Base-by-base conservation (phyloP, 2,888 invertebrate genomes). In the Trachelus iudaicus region DNA sequence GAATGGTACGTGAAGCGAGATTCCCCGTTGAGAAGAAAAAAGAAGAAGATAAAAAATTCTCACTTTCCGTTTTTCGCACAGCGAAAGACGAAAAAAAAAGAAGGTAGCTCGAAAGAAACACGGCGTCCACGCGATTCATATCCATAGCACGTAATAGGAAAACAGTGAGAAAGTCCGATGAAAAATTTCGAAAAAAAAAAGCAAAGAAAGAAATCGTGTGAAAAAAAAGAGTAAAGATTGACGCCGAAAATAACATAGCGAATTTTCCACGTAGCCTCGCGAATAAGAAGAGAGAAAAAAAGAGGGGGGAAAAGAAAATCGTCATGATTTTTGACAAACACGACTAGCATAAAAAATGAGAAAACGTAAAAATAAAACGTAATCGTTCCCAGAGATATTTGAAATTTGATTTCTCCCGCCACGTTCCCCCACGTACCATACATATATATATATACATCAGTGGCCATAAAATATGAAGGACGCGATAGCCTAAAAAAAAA, bases 231-330 rank as follows among this genome's bases (percentile, higher is more conserved):
- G 2, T 0, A 9, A 56, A 40, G 6, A 3, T 56, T 1, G 15
- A 56, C 9, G 56, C 2, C 2, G 23, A 4, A 2, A 9, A 56
- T 56, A 9, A 56, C 23, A 23, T 23, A 9, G 9, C 23, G 9
- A 2, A 56, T 56, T 56, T 56, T 15, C 9, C 9, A 23, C 23
- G 56, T 56, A 56, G 23, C 0, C 2, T 15, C 0, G 9, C 6
- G 9, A 56, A 9, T 1, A 6, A 23, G 15, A 56, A 9, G 15
- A 56, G 4, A 56, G 4, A 2, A 9, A 23, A 9, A 4, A 15
- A 1, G 15, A 4, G 13, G 0, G 37, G 37, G 4, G 0, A 0
- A 6, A 9, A 1, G 0, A 23, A 40, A 23, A 56, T 56, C 2
- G 23, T 6, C 40, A 40, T 9, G 56, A 56, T 56, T 56, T 56